phyloP scores from a whole-genome alignment of 1,140 invertebrate species.

The Thereuonema tuberculata region DNA sequence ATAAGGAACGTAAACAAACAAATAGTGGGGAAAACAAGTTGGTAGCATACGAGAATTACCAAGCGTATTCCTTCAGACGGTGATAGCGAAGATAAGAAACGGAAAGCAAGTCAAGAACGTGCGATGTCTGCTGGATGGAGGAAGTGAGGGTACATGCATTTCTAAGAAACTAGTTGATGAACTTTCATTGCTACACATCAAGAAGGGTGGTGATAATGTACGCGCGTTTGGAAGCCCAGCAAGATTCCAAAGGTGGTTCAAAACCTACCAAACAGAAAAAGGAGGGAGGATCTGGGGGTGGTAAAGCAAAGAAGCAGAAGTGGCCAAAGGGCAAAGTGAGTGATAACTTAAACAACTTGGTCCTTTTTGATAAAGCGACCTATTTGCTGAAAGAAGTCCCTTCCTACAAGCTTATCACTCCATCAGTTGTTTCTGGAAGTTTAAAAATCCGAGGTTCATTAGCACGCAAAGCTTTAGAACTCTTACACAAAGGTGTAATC shows the following conservation, averaged over 20 bases:
- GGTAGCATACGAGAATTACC: no score
- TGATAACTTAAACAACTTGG: conserved; percentile 98
- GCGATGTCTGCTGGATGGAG: no score
- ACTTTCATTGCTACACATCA: no score
- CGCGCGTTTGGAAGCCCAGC: no score
- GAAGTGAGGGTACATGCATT: no score
- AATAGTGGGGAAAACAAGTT: no score
- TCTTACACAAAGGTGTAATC: conserved; percentile 87
- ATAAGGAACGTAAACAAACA: no score
- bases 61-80: no score
- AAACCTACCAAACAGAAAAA: conserved; percentile 86
- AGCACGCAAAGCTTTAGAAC: conserved; percentile 87
- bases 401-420: conserved; percentile 95
- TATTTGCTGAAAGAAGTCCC: conserved; percentile 96
- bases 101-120: no score
- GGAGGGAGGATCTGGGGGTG: conserved; percentile 82
- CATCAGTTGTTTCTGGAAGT: conserved; percentile 96
- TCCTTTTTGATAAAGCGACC: conserved; percentile 91
- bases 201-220: no score
- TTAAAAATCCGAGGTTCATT: conserved; percentile 94
- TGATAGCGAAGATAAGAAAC: no score
- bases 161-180: no score
- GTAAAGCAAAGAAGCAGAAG: conserved; percentile 98
- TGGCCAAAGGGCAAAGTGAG: conserved; percentile 99
- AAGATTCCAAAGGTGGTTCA: conserved; percentile 69